Conservation (phyloP, 2,888 invertebrate genomes). For the Taenaris catops region DNA sequence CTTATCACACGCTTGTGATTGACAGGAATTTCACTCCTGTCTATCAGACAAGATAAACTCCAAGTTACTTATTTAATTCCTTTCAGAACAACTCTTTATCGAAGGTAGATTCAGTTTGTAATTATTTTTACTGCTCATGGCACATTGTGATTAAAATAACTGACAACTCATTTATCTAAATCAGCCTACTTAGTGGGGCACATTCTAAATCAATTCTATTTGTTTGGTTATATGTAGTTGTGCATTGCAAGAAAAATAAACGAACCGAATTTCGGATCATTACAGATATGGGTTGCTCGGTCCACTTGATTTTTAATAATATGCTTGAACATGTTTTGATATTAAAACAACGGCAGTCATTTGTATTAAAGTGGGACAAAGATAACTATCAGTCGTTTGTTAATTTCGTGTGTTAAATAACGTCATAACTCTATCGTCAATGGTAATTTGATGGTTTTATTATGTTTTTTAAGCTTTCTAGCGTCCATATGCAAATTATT, state of each 20-base stretch:
- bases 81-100: conserved; percentile 13
- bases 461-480: too few relatives aligned
- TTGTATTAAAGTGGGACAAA: too few relatives aligned
- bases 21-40: conserved; percentile 17
- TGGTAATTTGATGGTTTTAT: too few relatives aligned
- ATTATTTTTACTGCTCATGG: conserved; percentile 19
- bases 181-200: conserved; percentile 13
- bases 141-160: conserved; percentile 14
- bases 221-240: conserved; percentile 5
- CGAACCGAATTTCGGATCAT: conserved; percentile 5
- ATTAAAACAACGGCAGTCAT: conserved; percentile 5
- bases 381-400: too few relatives aligned
- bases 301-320: conserved; percentile 7
- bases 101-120: conserved; percentile 12
- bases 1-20: conserved; percentile 15
- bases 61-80: conserved; percentile 11
- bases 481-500: too few relatives aligned
- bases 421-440: too few relatives aligned
- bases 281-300: conserved; percentile 4
- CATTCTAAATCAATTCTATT: conserved; percentile 15
- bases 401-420: too few relatives aligned
- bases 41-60: conserved; percentile 15
- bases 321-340: conserved; percentile 4
- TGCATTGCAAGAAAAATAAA: conserved; percentile 3
- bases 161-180: conserved; percentile 17